Percentiles rank a stretch among this genome's conserved stretches.
These are phyloP conservation scores for Crypturellus undulatus DNA, from an alignment of 2,113 vertebrate genomes.

Conservation along the genomic window DNA sequence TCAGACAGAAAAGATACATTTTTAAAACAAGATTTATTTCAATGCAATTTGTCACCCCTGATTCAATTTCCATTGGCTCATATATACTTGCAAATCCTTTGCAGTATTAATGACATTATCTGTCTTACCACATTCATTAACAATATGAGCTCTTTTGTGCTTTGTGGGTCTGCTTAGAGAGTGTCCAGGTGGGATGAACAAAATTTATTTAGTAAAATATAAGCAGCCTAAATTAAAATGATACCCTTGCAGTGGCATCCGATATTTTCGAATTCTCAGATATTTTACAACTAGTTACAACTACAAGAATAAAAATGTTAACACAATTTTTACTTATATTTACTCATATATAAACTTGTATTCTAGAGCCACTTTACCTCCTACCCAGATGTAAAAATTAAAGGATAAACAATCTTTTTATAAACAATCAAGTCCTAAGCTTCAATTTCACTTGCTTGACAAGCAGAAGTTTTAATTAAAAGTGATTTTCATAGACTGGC, in stretches of 20 bases:
- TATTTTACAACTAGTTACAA: background rate
- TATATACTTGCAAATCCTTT: constrained; percentile 25
- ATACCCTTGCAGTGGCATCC: accelerated
- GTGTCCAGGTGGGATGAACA: background rate
- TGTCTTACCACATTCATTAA: background rate
- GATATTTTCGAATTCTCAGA: background rate
- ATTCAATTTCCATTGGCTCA: constrained; percentile 32
- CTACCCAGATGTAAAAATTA: background rate
- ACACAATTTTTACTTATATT: background rate
- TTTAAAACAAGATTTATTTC: constrained; percentile 19
- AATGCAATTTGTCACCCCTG: background rate
- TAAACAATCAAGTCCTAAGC: background rate
- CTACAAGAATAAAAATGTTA: background rate
- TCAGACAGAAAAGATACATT: background rate
- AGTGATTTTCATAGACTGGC: background rate
- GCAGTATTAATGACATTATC: constrained; percentile 30
- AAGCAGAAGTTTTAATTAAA: background rate
- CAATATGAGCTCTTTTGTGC: background rate
- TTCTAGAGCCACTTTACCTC: background rate
- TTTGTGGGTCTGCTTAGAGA: background rate
- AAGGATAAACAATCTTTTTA: background rate
- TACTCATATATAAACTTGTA: background rate
- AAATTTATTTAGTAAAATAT: background rate
- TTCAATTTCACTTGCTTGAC: background rate
- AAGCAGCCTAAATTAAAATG: background rate